Percentiles rank a stretch among this genome's conserved stretches.
Conservation (phyloP, 2,888 invertebrate genomes). For the Coecobrya sp. region DNA sequence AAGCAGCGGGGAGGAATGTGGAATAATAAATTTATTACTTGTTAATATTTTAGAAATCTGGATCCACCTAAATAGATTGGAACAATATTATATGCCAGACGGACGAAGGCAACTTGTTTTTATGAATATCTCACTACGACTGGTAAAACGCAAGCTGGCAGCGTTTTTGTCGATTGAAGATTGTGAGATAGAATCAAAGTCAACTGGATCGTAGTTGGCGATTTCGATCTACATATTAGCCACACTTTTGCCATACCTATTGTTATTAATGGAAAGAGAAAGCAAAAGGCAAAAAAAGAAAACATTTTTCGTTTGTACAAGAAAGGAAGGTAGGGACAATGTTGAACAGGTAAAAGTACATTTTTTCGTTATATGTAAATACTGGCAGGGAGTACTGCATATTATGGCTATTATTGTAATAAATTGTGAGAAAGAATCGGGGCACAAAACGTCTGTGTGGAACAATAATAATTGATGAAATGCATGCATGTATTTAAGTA, state of each 20-base stretch:
- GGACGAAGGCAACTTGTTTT: constrained; percentile 13
- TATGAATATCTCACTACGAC: constrained; percentile 6
- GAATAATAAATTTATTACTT: constrained; percentile 17
- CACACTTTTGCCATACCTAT: neutral
- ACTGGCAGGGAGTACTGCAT: neutral
- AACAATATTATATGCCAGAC: neutral
- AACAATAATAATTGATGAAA: constrained; percentile 66
- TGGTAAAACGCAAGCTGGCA: neutral
- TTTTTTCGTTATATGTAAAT: constrained; percentile 35
- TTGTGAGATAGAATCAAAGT: neutral
- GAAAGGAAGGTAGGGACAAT: constrained; percentile 58
- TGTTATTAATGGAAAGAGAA: constrained; percentile 18
- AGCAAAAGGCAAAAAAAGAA: constrained; percentile 28
- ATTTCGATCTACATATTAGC: constrained; percentile 26
- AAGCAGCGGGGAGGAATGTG: neutral
- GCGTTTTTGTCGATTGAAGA: constrained; percentile 7
- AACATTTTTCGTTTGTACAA: constrained; percentile 19
- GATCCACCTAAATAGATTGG: neutral
- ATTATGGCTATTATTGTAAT: constrained; percentile 37
- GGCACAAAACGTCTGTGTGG: constrained; percentile 52
- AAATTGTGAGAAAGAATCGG: constrained; percentile 69
- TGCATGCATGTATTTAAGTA: constrained; percentile 45
- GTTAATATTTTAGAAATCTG: constrained; percentile 40
- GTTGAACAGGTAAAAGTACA: constrained; percentile 50
- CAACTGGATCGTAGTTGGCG: constrained; percentile 7